These are phyloP conservation scores for Karalla daura DNA, from an alignment of 2,797 vertebrate genomes.

Conservation along the genomic window DNA sequence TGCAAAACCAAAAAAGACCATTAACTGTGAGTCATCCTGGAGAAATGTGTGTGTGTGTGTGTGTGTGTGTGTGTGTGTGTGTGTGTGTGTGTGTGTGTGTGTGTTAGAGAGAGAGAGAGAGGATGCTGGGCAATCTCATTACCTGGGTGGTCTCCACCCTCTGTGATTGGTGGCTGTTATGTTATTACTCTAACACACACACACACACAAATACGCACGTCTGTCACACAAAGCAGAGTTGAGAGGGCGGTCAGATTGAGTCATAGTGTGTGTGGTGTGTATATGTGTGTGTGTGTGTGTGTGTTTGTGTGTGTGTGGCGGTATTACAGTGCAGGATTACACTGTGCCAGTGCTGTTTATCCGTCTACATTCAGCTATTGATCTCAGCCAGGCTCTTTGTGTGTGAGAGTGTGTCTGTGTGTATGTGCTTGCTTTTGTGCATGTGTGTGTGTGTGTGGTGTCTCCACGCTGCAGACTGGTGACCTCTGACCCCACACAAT, in stretches of 20 bases:
- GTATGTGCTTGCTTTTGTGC: not conserved
- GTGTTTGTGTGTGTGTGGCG: slow-evolving; percentile 8
- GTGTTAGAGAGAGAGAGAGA: not conserved
- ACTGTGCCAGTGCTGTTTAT: slow-evolving; percentile 33
- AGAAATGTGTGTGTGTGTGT: slow-evolving; percentile 1
- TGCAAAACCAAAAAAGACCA: slow-evolving; percentile 34
- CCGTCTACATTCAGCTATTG: slow-evolving; percentile 18
- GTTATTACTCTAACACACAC: slow-evolving; percentile 8
- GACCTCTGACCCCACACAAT: not conserved
- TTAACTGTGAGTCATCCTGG: slow-evolving; percentile 44
- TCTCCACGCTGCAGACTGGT: not conserved
- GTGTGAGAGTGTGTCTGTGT: not conserved
- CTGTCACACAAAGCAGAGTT: not conserved
- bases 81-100: not conserved
- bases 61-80: slow-evolving; percentile 5
- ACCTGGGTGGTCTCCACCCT: slow-evolving; percentile 27
- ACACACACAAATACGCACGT: not conserved
- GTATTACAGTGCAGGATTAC: slow-evolving; percentile 30
- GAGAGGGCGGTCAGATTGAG: too few relatives aligned
- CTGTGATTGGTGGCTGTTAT: slow-evolving; percentile 29
- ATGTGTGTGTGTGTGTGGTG: not conserved
- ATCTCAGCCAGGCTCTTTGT: slow-evolving; percentile 1
- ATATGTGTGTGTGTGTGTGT: slow-evolving; percentile 11
- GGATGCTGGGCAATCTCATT: slow-evolving; percentile 43
- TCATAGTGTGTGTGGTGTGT: not conserved